Conservation (phyloP, 2,797 vertebrate species). For the Dipus sagitta region DNA sequence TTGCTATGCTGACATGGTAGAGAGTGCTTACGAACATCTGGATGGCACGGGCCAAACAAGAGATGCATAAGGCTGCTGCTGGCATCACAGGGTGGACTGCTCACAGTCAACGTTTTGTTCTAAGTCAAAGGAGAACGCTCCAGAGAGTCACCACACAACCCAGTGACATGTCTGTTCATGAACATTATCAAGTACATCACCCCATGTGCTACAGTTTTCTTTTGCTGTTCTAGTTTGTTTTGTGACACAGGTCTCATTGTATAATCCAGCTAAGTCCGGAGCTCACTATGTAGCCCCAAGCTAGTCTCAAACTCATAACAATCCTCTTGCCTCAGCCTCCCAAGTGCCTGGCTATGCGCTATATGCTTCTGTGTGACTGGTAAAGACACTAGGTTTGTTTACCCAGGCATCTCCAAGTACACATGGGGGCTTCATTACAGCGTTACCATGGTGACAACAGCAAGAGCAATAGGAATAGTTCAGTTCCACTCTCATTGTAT, state of each 20-base stretch:
- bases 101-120: background rate
- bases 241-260: background rate
- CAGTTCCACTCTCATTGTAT: background rate
- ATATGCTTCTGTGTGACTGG: background rate
- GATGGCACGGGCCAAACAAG: background rate
- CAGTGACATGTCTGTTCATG: background rate
- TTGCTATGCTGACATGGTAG: background rate
- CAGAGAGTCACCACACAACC: background rate
- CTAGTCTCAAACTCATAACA: background rate
- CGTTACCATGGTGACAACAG: background rate
- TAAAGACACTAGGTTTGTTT: background rate
- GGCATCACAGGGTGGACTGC: background rate
- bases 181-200: background rate
- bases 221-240: too few species aligned
- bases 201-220: background rate
- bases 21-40: background rate
- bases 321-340: background rate
- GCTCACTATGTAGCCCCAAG: background rate
- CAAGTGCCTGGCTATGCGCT: background rate
- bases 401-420: too few species aligned
- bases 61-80: too few species aligned
- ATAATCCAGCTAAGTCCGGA: background rate
- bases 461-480: background rate
- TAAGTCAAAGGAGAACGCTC: background rate
- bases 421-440: fast-evolving